A percentile compares a stretch with the other conserved stretches of the same genome.
Evolutionary conservation across 2,113 vertebrate species (phyloP).

Genomic region (Lasiurus cinereus): DNA sequence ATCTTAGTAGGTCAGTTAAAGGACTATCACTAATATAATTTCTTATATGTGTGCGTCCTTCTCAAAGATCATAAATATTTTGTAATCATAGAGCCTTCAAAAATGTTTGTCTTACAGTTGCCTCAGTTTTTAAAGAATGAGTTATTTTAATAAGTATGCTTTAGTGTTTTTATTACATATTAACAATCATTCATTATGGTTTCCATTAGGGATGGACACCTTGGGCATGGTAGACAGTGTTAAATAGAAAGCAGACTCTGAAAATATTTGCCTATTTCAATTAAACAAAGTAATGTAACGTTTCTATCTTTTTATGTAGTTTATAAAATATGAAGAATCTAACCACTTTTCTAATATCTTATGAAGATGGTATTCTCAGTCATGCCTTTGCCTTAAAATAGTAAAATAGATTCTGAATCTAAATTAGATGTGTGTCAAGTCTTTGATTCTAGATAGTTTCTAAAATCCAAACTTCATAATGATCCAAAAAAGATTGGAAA

Average conservation of each 20-base stretch:
- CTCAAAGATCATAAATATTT: constrained; percentile 4
- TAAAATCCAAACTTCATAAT: constrained; percentile 5
- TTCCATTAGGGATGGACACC: neutral
- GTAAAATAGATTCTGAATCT: neutral
- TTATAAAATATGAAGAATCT: neutral
- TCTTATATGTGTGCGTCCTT: neutral
- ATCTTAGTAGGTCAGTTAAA: constrained; percentile 55
- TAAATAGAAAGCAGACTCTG: neutral
- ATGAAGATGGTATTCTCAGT: neutral
- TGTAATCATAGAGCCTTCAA: neutral
- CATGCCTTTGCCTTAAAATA: neutral
- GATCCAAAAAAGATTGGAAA: neutral
- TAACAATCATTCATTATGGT: neutral
- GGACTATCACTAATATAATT: neutral
- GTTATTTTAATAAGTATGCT: neutral
- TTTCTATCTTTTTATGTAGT: neutral
- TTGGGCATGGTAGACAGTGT: neutral
- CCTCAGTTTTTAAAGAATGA: neutral
- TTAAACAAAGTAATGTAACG: neutral
- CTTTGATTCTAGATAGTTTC: constrained; percentile 4
- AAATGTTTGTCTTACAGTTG: neutral
- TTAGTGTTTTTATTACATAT: neutral
- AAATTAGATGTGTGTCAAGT: neutral
- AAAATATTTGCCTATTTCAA: neutral
- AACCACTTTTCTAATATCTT: neutral